Evolutionary conservation across 2,888 invertebrate species (phyloP), one percentile per base, ranked within the genome.

Genomic region (Drosophila rubida): DNA sequence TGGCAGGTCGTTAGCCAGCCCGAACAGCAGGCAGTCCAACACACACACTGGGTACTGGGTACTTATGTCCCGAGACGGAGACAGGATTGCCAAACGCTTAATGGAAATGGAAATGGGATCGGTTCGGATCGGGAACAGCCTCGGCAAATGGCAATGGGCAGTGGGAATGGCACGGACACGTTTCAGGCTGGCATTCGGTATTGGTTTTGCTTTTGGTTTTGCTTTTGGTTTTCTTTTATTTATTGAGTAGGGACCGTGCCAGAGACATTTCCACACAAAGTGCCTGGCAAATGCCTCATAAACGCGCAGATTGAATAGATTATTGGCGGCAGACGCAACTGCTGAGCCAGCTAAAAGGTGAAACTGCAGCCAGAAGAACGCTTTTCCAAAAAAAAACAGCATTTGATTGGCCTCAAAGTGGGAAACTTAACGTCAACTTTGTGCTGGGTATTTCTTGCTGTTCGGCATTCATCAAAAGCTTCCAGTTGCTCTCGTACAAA

Each of bases 1-100:
- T 35, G 67, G 58, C 80, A 71, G 83, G 77, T 86, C 86, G 79
- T 82, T 79, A 82, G 79, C 69, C 79, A 53, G 53, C 4, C 53
- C 23, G 54, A 80, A 66, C 83, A 80, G 83, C 85, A 75, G 81
- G 69, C 65, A 75, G 80, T 64, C 73, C 37, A 25, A 55, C 25
- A 48, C 37, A 57, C 16, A 51, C 37, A 50, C 4, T 9, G 23
- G 13, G 23, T 6, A 13, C 44, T 14, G 7, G 7, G 14, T 35
- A 46, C 16, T 30, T 39, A 37, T 42, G 46, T 25, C 44, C 42
- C 30, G 58, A 45, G 45, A 39, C 32, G 14, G 23, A 42, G 46
- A 51, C 49, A 60, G 74, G 61, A 77, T 49, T 74, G 60, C 69
- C 69, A 60, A 71, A n/a, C 37, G 54, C 58, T 46, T 67, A 39